A percentile compares a stretch with the other conserved stretches of the same genome.
Evolutionary conservation across 2,113 vertebrate genomes (phyloP).

Genomic region (Coryphaenoides rupestris): DNA sequence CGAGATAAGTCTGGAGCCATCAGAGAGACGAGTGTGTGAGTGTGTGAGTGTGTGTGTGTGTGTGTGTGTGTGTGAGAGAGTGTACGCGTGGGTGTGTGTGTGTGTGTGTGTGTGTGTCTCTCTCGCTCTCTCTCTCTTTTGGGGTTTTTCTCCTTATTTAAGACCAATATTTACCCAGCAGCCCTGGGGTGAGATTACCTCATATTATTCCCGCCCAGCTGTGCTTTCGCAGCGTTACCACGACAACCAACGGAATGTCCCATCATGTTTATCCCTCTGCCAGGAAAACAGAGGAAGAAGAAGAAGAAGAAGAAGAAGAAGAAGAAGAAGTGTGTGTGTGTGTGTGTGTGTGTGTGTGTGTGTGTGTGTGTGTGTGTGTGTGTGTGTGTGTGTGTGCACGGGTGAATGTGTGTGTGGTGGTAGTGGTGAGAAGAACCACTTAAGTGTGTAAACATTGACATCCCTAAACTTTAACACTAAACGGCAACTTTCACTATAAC

Average conservation of each 20-base stretch:
- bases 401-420: not conserved
- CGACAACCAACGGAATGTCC: slow-evolving; percentile 88
- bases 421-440: not conserved
- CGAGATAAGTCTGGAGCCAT: no score
- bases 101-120: no score
- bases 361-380: not conserved
- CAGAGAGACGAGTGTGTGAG: no score
- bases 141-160: slow-evolving; percentile 85
- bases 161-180: slow-evolving; percentile 95
- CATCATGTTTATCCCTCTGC: slow-evolving; percentile 86
- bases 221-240: slow-evolving; percentile 89
- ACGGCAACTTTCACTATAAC: no score
- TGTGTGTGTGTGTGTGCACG: not conserved
- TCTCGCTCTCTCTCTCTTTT: slow-evolving; percentile 46
- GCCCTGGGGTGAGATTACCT: slow-evolving; percentile 93
- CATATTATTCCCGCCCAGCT: slow-evolving; percentile 88
- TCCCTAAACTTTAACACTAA: no score
- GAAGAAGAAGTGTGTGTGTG: slow-evolving; percentile 16
- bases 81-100: slow-evolving; percentile 29
- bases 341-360: slow-evolving; percentile 27
- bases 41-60: slow-evolving; percentile 15
- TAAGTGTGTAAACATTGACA: slow-evolving; percentile 1
- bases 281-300: slow-evolving; percentile 82
- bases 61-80: slow-evolving; percentile 20
- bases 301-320: no score